Base-by-base conservation (phyloP, 2,888 invertebrate species). In the Drosophila meridiana region DNA sequence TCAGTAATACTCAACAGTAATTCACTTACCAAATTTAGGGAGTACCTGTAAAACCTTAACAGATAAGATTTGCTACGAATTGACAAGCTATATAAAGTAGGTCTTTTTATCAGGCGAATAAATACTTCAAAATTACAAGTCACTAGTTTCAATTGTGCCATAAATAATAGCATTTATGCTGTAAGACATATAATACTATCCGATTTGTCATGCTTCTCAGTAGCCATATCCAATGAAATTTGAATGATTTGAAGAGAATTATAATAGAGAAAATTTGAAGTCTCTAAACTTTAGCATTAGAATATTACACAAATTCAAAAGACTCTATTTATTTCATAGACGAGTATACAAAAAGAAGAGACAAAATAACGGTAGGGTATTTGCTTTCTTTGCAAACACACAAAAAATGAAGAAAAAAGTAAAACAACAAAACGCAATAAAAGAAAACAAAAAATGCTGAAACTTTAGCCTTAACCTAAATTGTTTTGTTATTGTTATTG, bases 401-500 rank as follows among this genome's bases (percentile, higher is more conserved):
- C 45, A 32, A n/a, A 28, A 20, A 58, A 48, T 13, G 34, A 2
- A 45, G 57, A 52, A 26, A 14, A 47, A 32, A 52, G 32, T 3
- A 13, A 42, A 59, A 38, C 30, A 61, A 42, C 30, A 42, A 43
- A 55, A 53, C 50, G 58, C 42, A 43, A 53, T 43, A 26, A 69
- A 47, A 61, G 43, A 67, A 74, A 62, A 65, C 47, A 66, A 77
- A 70, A 70, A 63, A 62, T 66, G 64, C 58, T 66, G 67, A 81
- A 68, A 73, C 72, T 71, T 85, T 61, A 85, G 74, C 81, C 88
- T 85, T 85, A 87, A 84, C 84, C 84, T 67, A 83, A 81, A 83
- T 84, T 58, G 43, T 14, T 9, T 40, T 55, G 43, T 77, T 57
- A 11, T 55, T 45, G 13, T 50, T 52, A 13, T 47, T 53, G 4